Conservation (phyloP, 2,888 invertebrate species). For the Tanaodytes sp. region DNA sequence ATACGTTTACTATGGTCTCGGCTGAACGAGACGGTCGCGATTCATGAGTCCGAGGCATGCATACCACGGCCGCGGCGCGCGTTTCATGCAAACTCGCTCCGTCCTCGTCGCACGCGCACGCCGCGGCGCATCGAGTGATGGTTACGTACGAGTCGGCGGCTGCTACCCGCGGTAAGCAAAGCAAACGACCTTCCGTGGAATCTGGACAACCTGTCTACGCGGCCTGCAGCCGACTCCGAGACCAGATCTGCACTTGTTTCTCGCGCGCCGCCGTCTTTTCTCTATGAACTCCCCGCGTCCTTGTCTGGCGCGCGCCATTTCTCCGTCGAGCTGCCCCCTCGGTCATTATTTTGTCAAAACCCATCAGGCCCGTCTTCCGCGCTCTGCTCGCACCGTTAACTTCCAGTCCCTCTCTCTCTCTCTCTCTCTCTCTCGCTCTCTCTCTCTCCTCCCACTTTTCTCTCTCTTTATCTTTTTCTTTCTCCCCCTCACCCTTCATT, state of each 20-base stretch:
- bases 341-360: constrained; percentile 53
- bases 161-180: constrained; percentile 71
- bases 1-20: constrained; percentile 50
- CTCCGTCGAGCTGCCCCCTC: constrained; percentile 37
- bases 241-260: constrained; percentile 67
- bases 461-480: not conserved
- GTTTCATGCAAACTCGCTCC: constrained; percentile 36
- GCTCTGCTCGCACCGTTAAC: constrained; percentile 35
- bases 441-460: not conserved
- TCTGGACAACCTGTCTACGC: constrained; percentile 73
- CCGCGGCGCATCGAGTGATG: constrained; percentile 50
- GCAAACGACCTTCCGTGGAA: constrained; percentile 74
- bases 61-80: constrained; percentile 26
- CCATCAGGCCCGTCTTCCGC: constrained; percentile 35
- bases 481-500: constrained; percentile 17
- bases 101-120: constrained; percentile 35
- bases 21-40: constrained; percentile 52
- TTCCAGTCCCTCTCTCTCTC: constrained; percentile 20
- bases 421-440: no score
- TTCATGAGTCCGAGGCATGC: constrained; percentile 51
- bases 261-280: constrained; percentile 53
- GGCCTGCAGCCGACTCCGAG: constrained; percentile 62
- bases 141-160: constrained; percentile 52
- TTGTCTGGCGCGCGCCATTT: constrained; percentile 37
- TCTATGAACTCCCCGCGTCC: constrained; percentile 41